Percentiles rank a stretch among this genome's conserved stretches.
These are phyloP conservation scores for Epicampocera succincta DNA, from an alignment of 2,888 invertebrate genomes.

Conservation along the genomic window DNA sequence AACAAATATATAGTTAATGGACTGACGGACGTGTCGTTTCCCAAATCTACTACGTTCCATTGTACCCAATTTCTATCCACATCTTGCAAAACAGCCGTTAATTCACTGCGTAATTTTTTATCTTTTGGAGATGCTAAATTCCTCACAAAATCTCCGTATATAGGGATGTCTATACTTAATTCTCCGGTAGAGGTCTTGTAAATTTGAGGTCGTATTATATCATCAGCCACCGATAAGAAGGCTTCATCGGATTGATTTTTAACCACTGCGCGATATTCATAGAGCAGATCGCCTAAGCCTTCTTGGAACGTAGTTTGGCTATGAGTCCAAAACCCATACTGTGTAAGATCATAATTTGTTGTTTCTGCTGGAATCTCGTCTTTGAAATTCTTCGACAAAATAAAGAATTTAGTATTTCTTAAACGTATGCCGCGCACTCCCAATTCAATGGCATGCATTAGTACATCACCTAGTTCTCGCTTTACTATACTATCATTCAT, in stretches of 20 bases:
- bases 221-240: constrained; percentile 80
- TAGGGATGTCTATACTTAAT: constrained; percentile 79
- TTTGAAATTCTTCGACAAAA: constrained; percentile 83
- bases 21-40: constrained; percentile 62
- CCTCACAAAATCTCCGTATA: constrained; percentile 78
- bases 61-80: constrained; percentile 79
- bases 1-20: constrained; percentile 84
- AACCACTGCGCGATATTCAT: constrained; percentile 85
- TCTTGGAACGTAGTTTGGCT: constrained; percentile 85
- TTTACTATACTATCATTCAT: constrained; percentile 87
- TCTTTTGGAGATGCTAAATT: constrained; percentile 72
- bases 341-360: constrained; percentile 80
- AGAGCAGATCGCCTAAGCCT: constrained; percentile 83
- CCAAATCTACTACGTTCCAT: constrained; percentile 78
- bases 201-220: constrained; percentile 76
- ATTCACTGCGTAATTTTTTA: constrained; percentile 74
- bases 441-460: constrained; percentile 87
- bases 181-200: constrained; percentile 73
- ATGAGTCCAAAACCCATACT: constrained; percentile 87
- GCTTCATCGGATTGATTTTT: constrained; percentile 83
- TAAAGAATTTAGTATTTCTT: constrained; percentile 85
- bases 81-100: constrained; percentile 73
- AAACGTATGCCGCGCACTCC: constrained; percentile 92
- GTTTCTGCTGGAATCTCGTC: constrained; percentile 76
- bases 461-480: constrained; percentile 85